Evolutionary conservation across 2,797 vertebrate genomes (phyloP), one percentile per base, ranked within the genome.

Genomic region (Neomorphus geoffroyi): DNA sequence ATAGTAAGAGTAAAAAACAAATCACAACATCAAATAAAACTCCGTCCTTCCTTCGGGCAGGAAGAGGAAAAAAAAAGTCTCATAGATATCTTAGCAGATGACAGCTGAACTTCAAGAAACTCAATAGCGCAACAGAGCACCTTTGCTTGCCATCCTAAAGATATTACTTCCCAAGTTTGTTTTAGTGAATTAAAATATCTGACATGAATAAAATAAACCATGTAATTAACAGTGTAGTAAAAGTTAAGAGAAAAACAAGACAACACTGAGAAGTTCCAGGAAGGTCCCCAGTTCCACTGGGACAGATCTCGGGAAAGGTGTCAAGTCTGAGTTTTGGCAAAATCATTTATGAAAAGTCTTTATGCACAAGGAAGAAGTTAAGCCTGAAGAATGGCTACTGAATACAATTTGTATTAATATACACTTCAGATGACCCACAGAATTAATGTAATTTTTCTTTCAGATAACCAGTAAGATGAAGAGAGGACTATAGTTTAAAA

Each of bases 361-460:
- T 77, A 61, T 12, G 18, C 27, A 14, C 27, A 86, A 32, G 61
- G 72, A 92, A 95, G 67, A 86, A 85, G 69, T 75, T 81, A 88
- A 92, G 33, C 91, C 69, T 13, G 7, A 81, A 91, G 96, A 95
- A 66, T 92, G 65, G 41, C 94, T 91, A 97, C 73, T 84, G 81
- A 95, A 94, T 89, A 96, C 86, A 53, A 66, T 93, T 96, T 97
- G 97, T 97, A 98, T 97, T 97, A 97, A 96, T 67, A 92, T 61
- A 96, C 57, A 96, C 57, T 94, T 96, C 39, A 57, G 86, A 95
- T 94, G 50, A 70, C 11, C 92, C 95, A 93, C 39, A 94, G 93
- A 96, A 96, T 78, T 84, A 64, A 88, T 81, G 86, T 67, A 61
- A 64, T 80, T 96, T 95, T 96, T 88, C 93, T 96, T 87, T 95